These are phyloP conservation scores for Cromileptes altivelis DNA, from an alignment of 2,113 vertebrate species.

Conservation along the genomic window DNA sequence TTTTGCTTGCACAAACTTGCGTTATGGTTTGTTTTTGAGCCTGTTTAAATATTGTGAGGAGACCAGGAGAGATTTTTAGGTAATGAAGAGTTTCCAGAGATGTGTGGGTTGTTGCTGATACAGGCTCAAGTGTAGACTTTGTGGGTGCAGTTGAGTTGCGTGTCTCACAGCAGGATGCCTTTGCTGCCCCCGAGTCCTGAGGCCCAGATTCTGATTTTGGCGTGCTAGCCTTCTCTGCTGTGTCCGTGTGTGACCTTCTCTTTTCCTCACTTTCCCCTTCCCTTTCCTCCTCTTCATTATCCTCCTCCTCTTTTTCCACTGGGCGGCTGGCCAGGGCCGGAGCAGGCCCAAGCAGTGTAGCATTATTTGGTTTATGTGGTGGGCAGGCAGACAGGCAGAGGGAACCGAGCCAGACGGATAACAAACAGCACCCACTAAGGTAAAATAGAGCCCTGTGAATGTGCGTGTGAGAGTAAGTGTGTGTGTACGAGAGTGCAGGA, in stretches of 20 bases:
- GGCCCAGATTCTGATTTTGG: constrained; percentile 38
- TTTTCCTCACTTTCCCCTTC: constrained; percentile 66
- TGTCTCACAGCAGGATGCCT: constrained; percentile 32
- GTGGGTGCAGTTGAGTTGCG: constrained; percentile 10
- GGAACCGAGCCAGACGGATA: constrained; percentile 78
- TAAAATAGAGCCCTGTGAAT: constrained; percentile 66
- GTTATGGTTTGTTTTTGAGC: neutral
- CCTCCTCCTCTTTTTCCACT: constrained; percentile 74
- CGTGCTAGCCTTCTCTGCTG: constrained; percentile 30
- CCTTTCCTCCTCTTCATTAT: constrained; percentile 61
- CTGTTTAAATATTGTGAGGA: neutral
- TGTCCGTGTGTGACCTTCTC: constrained; percentile 68
- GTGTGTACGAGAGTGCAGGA: constrained; percentile 67
- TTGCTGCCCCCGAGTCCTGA: constrained; percentile 36
- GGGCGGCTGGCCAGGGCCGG: constrained; percentile 64
- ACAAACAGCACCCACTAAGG: constrained; percentile 79
- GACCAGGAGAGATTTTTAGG: neutral
- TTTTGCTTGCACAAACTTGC: constrained; percentile 20
- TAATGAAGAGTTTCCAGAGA: neutral
- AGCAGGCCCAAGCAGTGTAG: constrained; percentile 66
- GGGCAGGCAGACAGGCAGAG: constrained; percentile 74
- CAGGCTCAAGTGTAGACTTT: constrained; percentile 9
- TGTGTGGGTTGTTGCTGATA: neutral
- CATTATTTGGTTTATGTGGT: constrained; percentile 80
- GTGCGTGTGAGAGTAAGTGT: constrained; percentile 23